A percentile compares a stretch with the other conserved stretches of the same genome.
Evolutionary conservation across 2,113 vertebrate genomes (phyloP).

Genomic region (Calidris pygmaea): DNA sequence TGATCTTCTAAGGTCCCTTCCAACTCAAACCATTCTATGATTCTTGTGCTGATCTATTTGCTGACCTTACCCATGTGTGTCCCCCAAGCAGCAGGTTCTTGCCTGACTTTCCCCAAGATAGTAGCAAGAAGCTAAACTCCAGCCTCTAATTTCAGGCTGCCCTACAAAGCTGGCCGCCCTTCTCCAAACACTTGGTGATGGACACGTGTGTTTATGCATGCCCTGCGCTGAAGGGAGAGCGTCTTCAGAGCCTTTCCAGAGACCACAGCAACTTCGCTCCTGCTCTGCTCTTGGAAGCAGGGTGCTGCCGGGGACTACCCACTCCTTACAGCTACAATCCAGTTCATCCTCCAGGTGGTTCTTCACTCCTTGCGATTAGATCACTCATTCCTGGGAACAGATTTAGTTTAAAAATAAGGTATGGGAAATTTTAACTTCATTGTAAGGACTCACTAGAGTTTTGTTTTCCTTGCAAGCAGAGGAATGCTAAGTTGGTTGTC

Average conservation of each 20-base stretch:
- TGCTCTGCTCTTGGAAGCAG: background rate
- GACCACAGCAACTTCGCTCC: rapidly evolving
- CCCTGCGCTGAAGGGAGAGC: background rate
- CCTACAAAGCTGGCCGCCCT: background rate
- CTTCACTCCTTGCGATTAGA: background rate
- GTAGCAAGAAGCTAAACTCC: background rate
- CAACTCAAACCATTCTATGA: no score
- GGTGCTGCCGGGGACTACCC: background rate
- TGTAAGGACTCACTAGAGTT: background rate
- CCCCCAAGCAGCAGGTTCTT: background rate
- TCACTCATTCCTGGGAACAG: background rate
- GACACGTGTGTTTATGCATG: rapidly evolving
- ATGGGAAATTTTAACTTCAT: background rate
- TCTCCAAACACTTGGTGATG: background rate
- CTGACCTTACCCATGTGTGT: background rate
- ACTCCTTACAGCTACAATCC: background rate
- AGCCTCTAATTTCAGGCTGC: background rate
- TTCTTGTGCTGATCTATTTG: background rate
- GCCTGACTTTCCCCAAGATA: no score
- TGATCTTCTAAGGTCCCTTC: no score
- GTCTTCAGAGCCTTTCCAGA: background rate
- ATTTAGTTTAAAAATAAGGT: background rate
- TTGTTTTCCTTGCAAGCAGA: background rate
- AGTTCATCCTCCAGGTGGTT: background rate
- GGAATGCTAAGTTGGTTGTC: background rate